These are phyloP conservation scores for Raja brachyura DNA, from an alignment of 2,113 vertebrate genomes.

Conservation along the genomic window DNA sequence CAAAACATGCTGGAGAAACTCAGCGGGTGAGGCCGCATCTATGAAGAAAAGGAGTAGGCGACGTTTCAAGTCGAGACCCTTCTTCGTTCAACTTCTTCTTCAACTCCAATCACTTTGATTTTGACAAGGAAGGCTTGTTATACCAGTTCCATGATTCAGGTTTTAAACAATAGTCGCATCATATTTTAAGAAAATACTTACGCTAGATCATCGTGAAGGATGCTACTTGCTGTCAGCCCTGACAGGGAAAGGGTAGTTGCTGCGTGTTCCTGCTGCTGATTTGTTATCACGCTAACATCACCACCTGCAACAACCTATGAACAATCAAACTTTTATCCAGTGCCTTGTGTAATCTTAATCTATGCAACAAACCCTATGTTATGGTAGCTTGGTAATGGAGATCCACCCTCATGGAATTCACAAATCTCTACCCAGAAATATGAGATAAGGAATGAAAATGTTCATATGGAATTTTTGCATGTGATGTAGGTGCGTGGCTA, in stretches of 20 bases:
- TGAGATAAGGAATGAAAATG: too few species aligned
- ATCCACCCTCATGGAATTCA: too few species aligned
- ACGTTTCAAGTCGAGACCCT: too few species aligned
- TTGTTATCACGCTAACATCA: slow-evolving; percentile 77
- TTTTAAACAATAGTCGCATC: background rate
- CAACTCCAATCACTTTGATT: background rate
- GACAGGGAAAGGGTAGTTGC: slow-evolving; percentile 50
- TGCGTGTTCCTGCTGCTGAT: slow-evolving; percentile 66
- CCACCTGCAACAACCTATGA: slow-evolving; percentile 79
- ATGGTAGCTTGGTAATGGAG: too few species aligned
- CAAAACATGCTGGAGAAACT: too few species aligned
- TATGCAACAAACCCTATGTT: background rate
- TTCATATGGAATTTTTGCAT: too few species aligned
- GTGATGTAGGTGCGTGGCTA: too few species aligned
- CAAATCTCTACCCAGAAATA: too few species aligned
- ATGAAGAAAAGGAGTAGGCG: too few species aligned
- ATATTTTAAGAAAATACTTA: slow-evolving; percentile 47
- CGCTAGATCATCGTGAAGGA: slow-evolving; percentile 93
- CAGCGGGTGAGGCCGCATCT: too few species aligned
- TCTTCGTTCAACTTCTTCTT: too few species aligned
- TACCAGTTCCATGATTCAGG: background rate
- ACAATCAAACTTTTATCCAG: background rate
- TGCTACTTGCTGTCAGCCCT: slow-evolving; percentile 66
- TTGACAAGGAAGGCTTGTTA: background rate
- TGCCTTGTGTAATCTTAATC: background rate